Evolutionary conservation across 2,113 vertebrate genomes (phyloP), one percentile per base, ranked within the genome.

Genomic region (Tupaia tana): DNA sequence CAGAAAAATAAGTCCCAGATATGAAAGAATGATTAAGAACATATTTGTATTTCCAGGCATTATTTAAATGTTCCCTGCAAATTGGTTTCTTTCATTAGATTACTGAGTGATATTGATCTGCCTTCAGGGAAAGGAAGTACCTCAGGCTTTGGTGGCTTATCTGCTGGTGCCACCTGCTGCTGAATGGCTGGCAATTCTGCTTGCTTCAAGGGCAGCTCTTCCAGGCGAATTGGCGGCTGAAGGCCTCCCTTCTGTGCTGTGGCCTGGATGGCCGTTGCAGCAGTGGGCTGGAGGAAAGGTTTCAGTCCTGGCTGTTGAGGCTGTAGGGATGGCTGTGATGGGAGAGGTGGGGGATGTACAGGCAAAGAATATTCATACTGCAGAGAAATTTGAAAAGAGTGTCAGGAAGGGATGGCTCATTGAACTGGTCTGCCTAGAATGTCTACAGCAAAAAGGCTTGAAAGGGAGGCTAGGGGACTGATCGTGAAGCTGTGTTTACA

Each of bases 301-400:
- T 87, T 98, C 95, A 98, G 82, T 29, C 86, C 86, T 58, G 89
- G 56, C 29, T 97, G 94, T 63, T 97, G 92, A n/a, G 31, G 59
- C 83, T 95, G 90, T 96, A 96, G 59, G 43, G 91, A 96, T 95
- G 97, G 86, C 86, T 97, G 97, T 11, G 96, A 97, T 87, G 85
- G 96, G 71, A 97, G 89, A 81, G 93, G 90, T 58, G 54, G 94
- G 73, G 93, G 97, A 16, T 96, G 96, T 43, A 97, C 96, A 59
- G 96, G 96, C 93, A 97, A 82, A 87, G 97, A 89, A 66, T 97
- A 95, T 96, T 98, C 96, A 90, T 93, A 92, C 90, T 98, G 96
- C 74, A 94, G 86, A 97, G 91, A 95, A 93, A 97, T 94, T 89
- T 90, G 84, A 97, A 95, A 97, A 91, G 83, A 81, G 14, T 14